Conservation (phyloP, 37 sponge, comb jelly and placozoan genomes). For the Halisarca cf. caerulea region DNA sequence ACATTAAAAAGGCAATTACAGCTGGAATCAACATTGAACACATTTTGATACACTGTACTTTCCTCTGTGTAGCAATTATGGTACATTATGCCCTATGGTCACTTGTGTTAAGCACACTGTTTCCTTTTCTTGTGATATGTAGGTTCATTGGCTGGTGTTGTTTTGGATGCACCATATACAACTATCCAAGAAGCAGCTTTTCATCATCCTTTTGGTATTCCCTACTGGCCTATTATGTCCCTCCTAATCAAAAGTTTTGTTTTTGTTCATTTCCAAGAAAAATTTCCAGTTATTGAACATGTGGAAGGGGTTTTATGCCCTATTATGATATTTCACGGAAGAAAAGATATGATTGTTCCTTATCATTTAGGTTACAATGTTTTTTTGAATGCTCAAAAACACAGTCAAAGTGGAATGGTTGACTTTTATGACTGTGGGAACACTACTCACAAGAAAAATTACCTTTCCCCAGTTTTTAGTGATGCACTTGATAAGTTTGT, state of each 20-base stretch:
- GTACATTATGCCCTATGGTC: too few species aligned
- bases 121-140: too few species aligned
- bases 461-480: background rate
- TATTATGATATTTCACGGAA: constrained; percentile 73
- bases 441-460: constrained; percentile 61
- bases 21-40: too few species aligned
- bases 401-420: constrained; percentile 18
- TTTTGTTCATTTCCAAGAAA: constrained; percentile 46
- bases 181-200: constrained; percentile 60
- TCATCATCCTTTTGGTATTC: constrained; percentile 53
- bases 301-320: constrained; percentile 48
- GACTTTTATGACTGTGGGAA: constrained; percentile 63
- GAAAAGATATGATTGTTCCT: constrained; percentile 63
- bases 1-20: too few species aligned
- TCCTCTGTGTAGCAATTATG: too few species aligned
- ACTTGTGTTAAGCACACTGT: too few species aligned
- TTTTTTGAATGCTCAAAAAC: constrained; percentile 39
- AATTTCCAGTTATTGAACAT: constrained; percentile 47
- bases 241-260: constrained; percentile 31
- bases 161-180: constrained; percentile 83
- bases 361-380: constrained; percentile 55
- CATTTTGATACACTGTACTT: too few species aligned
- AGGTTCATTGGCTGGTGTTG: constrained; percentile 44
- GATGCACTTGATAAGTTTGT: constrained; percentile 56
- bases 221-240: constrained; percentile 54